Base-by-base conservation (phyloP, 2,888 invertebrate genomes). In the Gisinianus flammeolus region DNA sequence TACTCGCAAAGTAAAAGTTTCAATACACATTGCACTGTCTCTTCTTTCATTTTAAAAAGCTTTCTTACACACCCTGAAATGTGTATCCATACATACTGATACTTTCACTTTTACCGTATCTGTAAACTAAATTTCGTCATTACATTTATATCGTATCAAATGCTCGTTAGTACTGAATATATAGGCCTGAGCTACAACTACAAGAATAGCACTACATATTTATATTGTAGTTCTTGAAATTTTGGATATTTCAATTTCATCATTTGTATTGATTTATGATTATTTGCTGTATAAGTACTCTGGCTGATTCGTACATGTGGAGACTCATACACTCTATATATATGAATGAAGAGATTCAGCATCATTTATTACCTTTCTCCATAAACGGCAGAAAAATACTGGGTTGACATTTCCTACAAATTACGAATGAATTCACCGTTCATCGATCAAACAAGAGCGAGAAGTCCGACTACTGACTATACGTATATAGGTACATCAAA, bases 401-500 rank as follows among this genome's bases (percentile, higher is more conserved):
- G 0, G 26, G 22, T n/a, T 33, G 72, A 31, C 56, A 72, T 72
- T 10, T 58, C 6, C 16, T 33, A 72, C 24, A 62, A 30, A 62
- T 64, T 66, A 26, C 24, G n/a, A 22, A 68, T 6, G 19, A 68
- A 33, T 28, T 74, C 74, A 74, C 66, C 66, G 74, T 28, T 74
- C 74, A 74, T 74, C 66, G 74, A 74, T 74, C 74, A 74, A 74
- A 74, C 74, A n/a, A 62, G 56, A 19, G 19, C n/a, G 4, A 28
- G 26, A n/a, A 10, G n/a, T n/a, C n/a, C n/a, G n/a, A n/a, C n/a
- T n/a, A n/a, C n/a, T n/a, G n/a, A n/a, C n/a, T n/a, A n/a, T n/a
- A n/a, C n/a, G n/a, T n/a, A n/a, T n/a, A n/a, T n/a, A n/a, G n/a
- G n/a, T n/a, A n/a, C n/a, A n/a, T n/a, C n/a, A n/a, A n/a, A n/a